A percentile compares a stretch with the other conserved stretches of the same genome.
Conservation (phyloP, 2,888 invertebrate genomes). For the Tetragnatha montana region DNA sequence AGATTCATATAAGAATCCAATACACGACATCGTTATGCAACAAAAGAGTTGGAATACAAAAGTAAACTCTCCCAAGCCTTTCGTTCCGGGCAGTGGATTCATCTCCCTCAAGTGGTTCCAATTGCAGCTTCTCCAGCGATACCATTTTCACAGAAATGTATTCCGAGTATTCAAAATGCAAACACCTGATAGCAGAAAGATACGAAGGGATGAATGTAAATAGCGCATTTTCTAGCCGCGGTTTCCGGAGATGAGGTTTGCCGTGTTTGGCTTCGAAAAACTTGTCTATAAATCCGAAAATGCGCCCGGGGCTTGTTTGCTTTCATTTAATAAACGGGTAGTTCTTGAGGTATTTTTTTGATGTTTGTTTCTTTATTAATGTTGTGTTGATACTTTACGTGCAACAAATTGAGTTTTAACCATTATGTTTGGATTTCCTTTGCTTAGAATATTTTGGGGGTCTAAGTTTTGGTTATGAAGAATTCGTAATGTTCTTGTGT, state of each 20-base stretch:
- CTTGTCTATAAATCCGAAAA: neutral
- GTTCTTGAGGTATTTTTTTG: too few relatives aligned
- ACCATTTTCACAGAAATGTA: neutral
- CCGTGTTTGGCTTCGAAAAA: neutral
- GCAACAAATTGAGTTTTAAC: too few relatives aligned
- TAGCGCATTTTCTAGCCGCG: neutral
- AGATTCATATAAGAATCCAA: neutral
- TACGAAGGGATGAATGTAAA: neutral
- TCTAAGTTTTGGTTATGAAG: too few relatives aligned
- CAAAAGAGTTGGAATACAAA: neutral
- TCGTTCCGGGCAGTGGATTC: neutral
- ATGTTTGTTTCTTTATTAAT: too few relatives aligned
- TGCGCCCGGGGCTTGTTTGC: neutral
- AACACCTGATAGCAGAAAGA: neutral
- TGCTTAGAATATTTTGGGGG: too few relatives aligned
- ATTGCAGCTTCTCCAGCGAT: neutral
- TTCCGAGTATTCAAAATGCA: neutral
- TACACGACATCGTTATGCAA: neutral
- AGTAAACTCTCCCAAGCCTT: neutral
- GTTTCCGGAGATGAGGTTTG: neutral
- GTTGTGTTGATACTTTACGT: too few relatives aligned
- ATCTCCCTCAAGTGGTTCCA: neutral
- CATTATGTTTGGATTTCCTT: too few relatives aligned
- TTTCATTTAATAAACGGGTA: neutral
- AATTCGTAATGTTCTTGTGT: too few relatives aligned